Percentiles rank a stretch among this genome's conserved stretches.
phyloP scores from a whole-genome alignment of 2,888 invertebrate species.

The Hylaea fasciaria region DNA sequence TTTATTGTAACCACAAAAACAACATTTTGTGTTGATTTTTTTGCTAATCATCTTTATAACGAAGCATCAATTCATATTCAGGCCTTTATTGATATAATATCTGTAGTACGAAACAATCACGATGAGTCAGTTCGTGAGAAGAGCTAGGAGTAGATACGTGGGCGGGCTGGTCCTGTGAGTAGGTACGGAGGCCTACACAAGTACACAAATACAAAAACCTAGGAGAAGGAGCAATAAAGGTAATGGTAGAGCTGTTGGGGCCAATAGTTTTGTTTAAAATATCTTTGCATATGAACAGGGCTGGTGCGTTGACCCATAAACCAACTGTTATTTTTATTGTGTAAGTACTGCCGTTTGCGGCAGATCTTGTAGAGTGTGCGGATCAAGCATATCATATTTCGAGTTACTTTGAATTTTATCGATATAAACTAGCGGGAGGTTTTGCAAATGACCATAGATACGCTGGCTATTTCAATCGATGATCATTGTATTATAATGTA shows the following conservation, averaged over 20 bases:
- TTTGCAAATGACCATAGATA: too few species aligned
- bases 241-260: constrained; percentile 14
- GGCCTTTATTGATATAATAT: background rate
- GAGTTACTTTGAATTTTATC: background rate
- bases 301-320: too few species aligned
- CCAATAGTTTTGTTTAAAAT: constrained; percentile 19
- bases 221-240: constrained; percentile 22
- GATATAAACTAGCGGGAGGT: too few species aligned
- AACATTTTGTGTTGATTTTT: background rate
- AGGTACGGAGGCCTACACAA: constrained; percentile 6
- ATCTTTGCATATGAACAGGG: background rate
- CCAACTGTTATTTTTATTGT: too few species aligned
- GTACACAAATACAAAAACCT: too few species aligned
- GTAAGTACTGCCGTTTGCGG: too few species aligned
- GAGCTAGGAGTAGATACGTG: constrained; percentile 7
- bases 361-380: too few species aligned
- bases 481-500: too few species aligned
- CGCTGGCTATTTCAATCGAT: too few species aligned
- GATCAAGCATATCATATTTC: constrained; percentile 4
- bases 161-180: constrained; percentile 22
- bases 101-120: constrained; percentile 18
- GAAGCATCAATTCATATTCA: background rate
- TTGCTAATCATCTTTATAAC: constrained; percentile 1
- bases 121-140: constrained; percentile 33
- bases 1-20: too few species aligned